phyloP scores from a whole-genome alignment of 1,140 invertebrate genomes.

The roundworm (Caenorhabditis elegans) region WBcel235 BX284604.4:17185501-17186000 shows the following conservation, averaged over 20 bases:
- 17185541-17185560: conserved; percentile 28
- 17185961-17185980: no score
- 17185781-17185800: neutral
- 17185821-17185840: no score
- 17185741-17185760: neutral
- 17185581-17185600: neutral
- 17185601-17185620: neutral
- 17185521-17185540: conserved; percentile 13
- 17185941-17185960: no score
- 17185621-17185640: neutral
- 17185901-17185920: no score
- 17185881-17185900: no score
- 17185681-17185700: neutral
- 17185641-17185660: neutral
- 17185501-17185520: neutral
- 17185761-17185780: neutral
- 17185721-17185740: conserved; percentile 12
- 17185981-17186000: no score
- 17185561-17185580: neutral
- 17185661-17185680: no score
- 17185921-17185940: no score
- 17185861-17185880: no score
- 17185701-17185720: neutral
- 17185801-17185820: no score
- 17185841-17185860: no score